Evolutionary conservation across 2,797 vertebrate genomes (phyloP).

Genomic region (Corythornis leucogaster): DNA sequence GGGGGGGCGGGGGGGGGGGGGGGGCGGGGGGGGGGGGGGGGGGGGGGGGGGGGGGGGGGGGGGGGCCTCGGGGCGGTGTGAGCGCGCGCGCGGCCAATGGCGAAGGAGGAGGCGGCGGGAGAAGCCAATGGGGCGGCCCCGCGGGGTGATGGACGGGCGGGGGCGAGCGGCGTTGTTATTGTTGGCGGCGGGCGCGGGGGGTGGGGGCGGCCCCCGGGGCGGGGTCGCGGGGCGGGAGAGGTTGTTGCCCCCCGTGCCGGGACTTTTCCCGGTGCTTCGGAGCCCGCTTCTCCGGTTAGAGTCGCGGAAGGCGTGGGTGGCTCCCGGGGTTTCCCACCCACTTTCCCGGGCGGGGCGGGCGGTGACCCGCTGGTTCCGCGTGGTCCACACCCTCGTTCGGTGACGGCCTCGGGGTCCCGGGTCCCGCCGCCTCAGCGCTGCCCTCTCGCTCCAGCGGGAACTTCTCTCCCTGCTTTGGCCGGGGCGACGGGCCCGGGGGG

Average conservation of each 20-base stretch:
- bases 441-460: neutral
- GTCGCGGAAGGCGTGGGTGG: neutral
- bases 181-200: neutral
- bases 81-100: slow-evolving; percentile 47
- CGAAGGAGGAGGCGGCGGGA: neutral
- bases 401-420: neutral
- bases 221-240: neutral
- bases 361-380: neutral
- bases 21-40: too few species aligned
- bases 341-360: too few species aligned
- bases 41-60: slow-evolving; percentile 6
- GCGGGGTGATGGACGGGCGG: slow-evolving; percentile 1
- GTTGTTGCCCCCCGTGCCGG: neutral
- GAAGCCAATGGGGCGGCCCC: slow-evolving; percentile 26
- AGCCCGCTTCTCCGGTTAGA: neutral
- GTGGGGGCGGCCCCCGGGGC: neutral
- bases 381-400: neutral
- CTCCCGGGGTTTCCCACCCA: neutral
- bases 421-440: neutral
- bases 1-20: slow-evolving; percentile 39
- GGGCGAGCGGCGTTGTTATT: slow-evolving; percentile 6
- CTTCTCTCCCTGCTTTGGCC: neutral
- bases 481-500: neutral
- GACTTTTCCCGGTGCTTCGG: neutral
- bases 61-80: slow-evolving; percentile 8